A percentile compares a stretch with the other conserved stretches of the same genome.
Evolutionary conservation across 2,113 vertebrate species (phyloP).

Genomic region (Cinclus cinclus): DNA sequence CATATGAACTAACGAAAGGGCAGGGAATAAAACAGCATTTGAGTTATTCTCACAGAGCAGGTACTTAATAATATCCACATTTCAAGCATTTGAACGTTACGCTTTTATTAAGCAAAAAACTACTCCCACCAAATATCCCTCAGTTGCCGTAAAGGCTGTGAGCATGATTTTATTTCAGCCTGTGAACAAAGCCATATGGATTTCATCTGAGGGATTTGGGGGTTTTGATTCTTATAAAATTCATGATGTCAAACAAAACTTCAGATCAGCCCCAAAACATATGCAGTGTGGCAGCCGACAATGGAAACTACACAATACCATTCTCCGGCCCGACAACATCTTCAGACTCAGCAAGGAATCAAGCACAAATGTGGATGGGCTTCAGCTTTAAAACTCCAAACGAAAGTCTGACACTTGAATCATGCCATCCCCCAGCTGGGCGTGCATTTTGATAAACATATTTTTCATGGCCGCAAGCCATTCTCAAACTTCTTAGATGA

Average conservation of each 20-base stretch:
- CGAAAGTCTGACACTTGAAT: not conserved
- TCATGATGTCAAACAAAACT: conserved; percentile 67
- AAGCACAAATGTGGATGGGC: not conserved
- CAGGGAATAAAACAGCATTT: conserved; percentile 48
- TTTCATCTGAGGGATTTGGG: conserved; percentile 65
- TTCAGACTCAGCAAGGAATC: conserved; percentile 20
- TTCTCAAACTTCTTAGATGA: not conserved
- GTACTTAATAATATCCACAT: conserved; percentile 69
- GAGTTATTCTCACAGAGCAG: conserved; percentile 62
- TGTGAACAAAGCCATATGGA: conserved; percentile 71
- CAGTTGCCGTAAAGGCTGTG: conserved; percentile 62
- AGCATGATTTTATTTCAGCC: conserved; percentile 63
- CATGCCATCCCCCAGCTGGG: not conserved
- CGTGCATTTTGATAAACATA: not conserved
- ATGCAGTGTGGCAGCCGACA: conserved; percentile 59
- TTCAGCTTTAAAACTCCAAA: not conserved
- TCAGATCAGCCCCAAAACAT: conserved; percentile 58
- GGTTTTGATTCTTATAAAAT: conserved; percentile 64
- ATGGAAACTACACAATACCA: conserved; percentile 47
- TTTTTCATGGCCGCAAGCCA: not conserved
- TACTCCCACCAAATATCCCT: conserved; percentile 65
- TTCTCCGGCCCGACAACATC: not conserved
- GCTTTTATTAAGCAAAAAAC: conserved; percentile 60
- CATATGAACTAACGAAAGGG: conserved; percentile 37
- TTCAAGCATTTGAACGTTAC: conserved; percentile 39